These are phyloP conservation scores for Bothrops alternatus DNA, from an alignment of 2,797 vertebrate genomes.

Conservation along the genomic window DNA sequence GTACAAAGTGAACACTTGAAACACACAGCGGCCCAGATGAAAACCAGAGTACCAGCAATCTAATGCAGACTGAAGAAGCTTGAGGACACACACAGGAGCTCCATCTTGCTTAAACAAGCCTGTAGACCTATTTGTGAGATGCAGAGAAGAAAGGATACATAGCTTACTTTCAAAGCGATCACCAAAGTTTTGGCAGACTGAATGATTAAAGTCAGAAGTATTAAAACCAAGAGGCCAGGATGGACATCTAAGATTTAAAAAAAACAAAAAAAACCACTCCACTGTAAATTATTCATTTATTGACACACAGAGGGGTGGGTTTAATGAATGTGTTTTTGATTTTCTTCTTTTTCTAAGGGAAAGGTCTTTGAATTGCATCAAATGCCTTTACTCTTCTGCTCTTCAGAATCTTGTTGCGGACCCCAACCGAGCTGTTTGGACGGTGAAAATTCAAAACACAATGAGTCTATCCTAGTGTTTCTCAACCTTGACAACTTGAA, in stretches of 20 bases:
- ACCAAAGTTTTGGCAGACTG: conserved; percentile 44
- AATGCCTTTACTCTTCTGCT: neutral
- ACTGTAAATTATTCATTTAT: conserved; percentile 61
- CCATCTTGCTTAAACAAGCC: neutral
- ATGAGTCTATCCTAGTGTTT: neutral
- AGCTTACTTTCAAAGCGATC: conserved; percentile 33
- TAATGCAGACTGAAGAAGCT: neutral
- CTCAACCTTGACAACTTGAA: no score
- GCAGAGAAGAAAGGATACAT: conserved; percentile 1
- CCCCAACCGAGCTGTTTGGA: conserved; percentile 22
- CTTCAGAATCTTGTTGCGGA: neutral
- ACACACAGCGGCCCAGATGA: neutral
- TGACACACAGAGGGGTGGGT: conserved; percentile 40
- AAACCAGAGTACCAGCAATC: neutral
- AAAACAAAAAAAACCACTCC: conserved; percentile 45
- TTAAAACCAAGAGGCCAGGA: conserved; percentile 19
- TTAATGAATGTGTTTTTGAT: conserved; percentile 51
- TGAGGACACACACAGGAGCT: neutral
- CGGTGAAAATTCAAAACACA: conserved; percentile 29
- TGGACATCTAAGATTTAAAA: conserved; percentile 37
- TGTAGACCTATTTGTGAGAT: conserved; percentile 3
- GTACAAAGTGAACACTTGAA: neutral
- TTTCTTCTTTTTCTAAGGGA: conserved; percentile 43
- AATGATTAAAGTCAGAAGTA: conserved; percentile 51
- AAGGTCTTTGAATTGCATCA: conserved; percentile 46